Evolutionary conservation across 2,888 invertebrate species (phyloP).

Genomic region (Eristalinus aeneus): DNA sequence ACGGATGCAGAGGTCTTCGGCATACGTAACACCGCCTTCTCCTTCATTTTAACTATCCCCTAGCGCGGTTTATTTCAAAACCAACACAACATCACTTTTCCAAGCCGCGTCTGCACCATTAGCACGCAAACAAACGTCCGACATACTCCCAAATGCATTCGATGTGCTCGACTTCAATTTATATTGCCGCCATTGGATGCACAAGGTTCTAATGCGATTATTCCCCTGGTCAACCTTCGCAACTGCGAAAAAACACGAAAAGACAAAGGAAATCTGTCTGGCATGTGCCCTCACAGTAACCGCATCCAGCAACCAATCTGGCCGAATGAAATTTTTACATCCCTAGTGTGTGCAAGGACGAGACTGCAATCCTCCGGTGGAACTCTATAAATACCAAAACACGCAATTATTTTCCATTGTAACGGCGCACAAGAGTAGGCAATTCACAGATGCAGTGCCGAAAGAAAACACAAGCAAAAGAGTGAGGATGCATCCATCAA

Average conservation of each 20-base stretch:
- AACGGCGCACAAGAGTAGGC: slow-evolving; percentile 8
- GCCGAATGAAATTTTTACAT: slow-evolving; percentile 65
- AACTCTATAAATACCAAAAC: slow-evolving; percentile 70
- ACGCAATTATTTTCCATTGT: slow-evolving; percentile 69
- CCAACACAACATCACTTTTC: neutral
- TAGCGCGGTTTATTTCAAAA: neutral
- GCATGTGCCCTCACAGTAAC: slow-evolving; percentile 39
- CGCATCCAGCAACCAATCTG: slow-evolving; percentile 54
- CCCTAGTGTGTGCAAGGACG: slow-evolving; percentile 31
- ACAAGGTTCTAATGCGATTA: slow-evolving; percentile 60
- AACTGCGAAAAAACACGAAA: neutral
- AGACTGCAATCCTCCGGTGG: slow-evolving; percentile 15
- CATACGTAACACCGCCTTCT: too few relatives aligned
- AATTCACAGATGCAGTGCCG: neutral
- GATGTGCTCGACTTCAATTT: neutral
- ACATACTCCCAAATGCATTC: slow-evolving; percentile 7
- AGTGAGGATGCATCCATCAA: neutral
- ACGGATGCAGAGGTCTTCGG: too few relatives aligned
- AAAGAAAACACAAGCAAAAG: neutral
- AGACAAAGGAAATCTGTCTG: slow-evolving; percentile 33
- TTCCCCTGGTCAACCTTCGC: neutral
- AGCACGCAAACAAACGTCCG: neutral
- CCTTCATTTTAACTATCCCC: too few relatives aligned
- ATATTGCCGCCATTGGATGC: neutral
- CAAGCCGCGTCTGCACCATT: neutral